Evolutionary conservation across 2,797 vertebrate genomes (phyloP).

Genomic region (Sebastolobus alascanus): DNA sequence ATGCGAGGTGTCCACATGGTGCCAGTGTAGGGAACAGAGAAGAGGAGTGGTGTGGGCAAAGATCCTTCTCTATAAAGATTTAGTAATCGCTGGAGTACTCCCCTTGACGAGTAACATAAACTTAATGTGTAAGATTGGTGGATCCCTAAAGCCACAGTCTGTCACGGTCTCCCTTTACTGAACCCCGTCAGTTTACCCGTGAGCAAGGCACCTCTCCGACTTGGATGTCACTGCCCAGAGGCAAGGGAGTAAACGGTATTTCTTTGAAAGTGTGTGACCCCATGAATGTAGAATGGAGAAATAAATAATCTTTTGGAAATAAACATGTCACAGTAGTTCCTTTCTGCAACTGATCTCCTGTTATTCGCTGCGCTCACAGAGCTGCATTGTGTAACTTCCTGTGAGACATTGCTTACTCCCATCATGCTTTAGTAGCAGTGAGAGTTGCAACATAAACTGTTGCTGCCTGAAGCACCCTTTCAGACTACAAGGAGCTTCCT

Average conservation of each 20-base stretch:
- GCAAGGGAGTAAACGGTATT: neutral
- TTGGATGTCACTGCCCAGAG: conserved; percentile 11
- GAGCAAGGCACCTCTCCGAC: neutral
- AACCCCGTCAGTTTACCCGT: neutral
- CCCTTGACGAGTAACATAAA: neutral
- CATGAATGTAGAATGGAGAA: conserved; percentile 9
- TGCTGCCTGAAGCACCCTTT: conserved; percentile 3
- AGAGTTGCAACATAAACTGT: conserved; percentile 52
- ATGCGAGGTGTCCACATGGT: neutral
- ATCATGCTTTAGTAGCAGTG: conserved; percentile 18
- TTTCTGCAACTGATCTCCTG: conserved; percentile 28
- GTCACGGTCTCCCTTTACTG: neutral
- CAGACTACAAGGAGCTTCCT: conserved; percentile 26
- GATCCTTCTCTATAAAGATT: neutral
- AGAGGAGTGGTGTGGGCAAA: neutral
- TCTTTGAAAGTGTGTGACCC: neutral
- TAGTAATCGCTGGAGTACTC: neutral
- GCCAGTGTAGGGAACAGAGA: neutral
- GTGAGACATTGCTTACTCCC: conserved; percentile 37
- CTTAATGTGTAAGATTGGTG: accelerated
- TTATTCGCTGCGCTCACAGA: conserved; percentile 20
- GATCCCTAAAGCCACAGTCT: neutral
- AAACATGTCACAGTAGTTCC: conserved; percentile 36
- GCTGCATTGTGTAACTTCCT: conserved; percentile 61
- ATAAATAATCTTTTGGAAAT: conserved; percentile 42